phyloP scores from a whole-genome alignment of 1,140 invertebrate species.

The Drosophila punjabiensis region DNA sequence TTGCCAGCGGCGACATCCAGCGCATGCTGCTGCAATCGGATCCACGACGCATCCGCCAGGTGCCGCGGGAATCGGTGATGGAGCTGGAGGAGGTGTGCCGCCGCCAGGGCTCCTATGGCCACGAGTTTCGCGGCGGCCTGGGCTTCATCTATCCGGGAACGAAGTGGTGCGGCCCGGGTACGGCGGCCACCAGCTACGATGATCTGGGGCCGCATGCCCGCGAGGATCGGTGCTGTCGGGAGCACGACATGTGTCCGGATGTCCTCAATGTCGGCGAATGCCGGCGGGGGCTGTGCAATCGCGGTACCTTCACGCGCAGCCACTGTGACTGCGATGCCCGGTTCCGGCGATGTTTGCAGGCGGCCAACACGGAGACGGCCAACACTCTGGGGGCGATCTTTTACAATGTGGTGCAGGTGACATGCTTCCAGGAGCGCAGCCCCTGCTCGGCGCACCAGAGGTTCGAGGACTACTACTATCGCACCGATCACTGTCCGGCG shows the following conservation, averaged over 20 bases:
- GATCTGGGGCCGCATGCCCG: slow-evolving; percentile 89
- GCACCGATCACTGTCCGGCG: slow-evolving; percentile 68
- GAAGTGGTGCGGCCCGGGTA: slow-evolving; percentile 91
- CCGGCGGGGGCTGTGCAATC: slow-evolving; percentile 89
- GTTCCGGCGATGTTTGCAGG: slow-evolving; percentile 89
- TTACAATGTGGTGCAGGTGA: slow-evolving; percentile 90
- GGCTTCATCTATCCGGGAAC: slow-evolving; percentile 88
- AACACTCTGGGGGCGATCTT: slow-evolving; percentile 90
- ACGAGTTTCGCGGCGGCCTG: slow-evolving; percentile 84
- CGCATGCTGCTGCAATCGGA: slow-evolving; percentile 87
- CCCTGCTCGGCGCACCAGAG: slow-evolving; percentile 89
- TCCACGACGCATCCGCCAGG: slow-evolving; percentile 87
- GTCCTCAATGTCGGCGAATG: slow-evolving; percentile 88
- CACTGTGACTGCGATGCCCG: slow-evolving; percentile 91
- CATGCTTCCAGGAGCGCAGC: slow-evolving; percentile 89
- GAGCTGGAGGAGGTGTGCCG: slow-evolving; percentile 88
- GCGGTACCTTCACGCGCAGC: slow-evolving; percentile 89
- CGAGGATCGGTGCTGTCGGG: slow-evolving; percentile 91
- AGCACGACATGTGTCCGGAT: slow-evolving; percentile 91
- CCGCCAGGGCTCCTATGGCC: slow-evolving; percentile 79
- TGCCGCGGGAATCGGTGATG: slow-evolving; percentile 87
- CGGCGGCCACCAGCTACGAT: slow-evolving; percentile 87
- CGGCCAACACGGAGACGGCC: slow-evolving; percentile 89
- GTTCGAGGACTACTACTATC: slow-evolving; percentile 85
- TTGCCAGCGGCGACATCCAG: slow-evolving; percentile 87